Evolutionary conservation across 2,888 invertebrate species (phyloP), one percentile per base, ranked within the genome.

Genomic region (Tanytarsus gracilentus): DNA sequence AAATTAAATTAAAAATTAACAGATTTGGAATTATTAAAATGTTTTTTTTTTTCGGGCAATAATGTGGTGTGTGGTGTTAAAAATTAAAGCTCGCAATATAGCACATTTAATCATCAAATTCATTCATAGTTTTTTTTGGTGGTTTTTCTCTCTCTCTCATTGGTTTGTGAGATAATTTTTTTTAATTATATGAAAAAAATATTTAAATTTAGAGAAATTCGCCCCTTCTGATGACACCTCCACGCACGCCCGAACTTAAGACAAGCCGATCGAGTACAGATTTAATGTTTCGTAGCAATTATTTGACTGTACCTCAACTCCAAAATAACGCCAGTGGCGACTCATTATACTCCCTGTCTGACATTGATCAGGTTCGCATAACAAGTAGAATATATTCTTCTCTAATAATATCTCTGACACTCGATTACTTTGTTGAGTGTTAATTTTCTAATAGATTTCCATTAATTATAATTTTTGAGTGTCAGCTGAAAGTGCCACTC

Each of bases 301-400:
- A 25, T 8, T 16, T 53, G 21, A 33, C 53, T 25, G 53, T 53
- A 9, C 53, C 53, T 29, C 21, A 16, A 53, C 25, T 36, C 18
- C 29, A 53, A 21, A 18, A 23, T 16, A 44, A 44, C 44, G 21
- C 33, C 14, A 33, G 14, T 36, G 33, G 25, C 53, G 53, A 36
- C 5, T 33, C 33, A 25, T 23, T 23, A 11, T 53, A 36, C 23
- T 53, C 53, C 14, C 53, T 53, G 3, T 53, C 33, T 26, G 53
- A 53, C 39, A 14, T 25, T 26, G 36, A 53, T 53, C 53, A 53
- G 53, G 53, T 53, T 53, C 7, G 29, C 21, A 48, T 2, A 30
- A 30, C n/a, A 36, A 36, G 16, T 2, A 33, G 14, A 11, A 33
- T 33, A n/a, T 26, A 50, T 11, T 26, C 4, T 25, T 49, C n/a